phyloP scores from a whole-genome alignment of 2,888 invertebrate genomes.

The Saturnia japonica region DNA sequence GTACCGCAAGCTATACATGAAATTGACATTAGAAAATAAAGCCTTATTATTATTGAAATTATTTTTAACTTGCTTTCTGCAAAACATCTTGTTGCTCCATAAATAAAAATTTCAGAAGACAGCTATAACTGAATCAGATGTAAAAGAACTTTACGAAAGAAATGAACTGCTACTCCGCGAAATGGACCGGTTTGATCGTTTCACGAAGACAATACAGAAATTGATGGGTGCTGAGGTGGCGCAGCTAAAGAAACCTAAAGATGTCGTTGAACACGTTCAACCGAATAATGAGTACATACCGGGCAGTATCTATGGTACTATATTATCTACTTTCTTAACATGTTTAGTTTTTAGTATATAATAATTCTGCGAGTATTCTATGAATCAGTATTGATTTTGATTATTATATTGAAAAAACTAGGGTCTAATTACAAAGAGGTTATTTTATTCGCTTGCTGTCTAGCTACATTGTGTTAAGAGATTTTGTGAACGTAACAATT shows the following conservation, averaged over 20 bases:
- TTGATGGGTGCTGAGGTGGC: constrained; percentile 66
- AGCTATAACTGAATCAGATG: constrained; percentile 81
- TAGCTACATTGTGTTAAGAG: not conserved
- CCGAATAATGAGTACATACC: constrained; percentile 39
- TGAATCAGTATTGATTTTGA: not conserved
- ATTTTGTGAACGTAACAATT: not conserved
- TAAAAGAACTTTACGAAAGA: constrained; percentile 78
- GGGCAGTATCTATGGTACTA: constrained; percentile 48
- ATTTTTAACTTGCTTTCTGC: no score
- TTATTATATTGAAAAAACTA: not conserved
- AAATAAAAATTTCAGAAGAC: constrained; percentile 69
- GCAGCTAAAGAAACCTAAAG: constrained; percentile 37
- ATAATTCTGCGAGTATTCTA: not conserved
- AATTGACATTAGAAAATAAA: no score
- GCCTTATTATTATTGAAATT: not conserved
- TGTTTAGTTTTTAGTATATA: not conserved
- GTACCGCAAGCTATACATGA: no score
- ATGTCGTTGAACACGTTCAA: constrained; percentile 26
- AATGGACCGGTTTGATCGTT: constrained; percentile 83
- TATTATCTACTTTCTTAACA: no score
- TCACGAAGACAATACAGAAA: constrained; percentile 81
- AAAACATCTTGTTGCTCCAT: not conserved
- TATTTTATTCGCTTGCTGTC: not conserved
- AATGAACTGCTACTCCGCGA: constrained; percentile 82
- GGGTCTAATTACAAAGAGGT: not conserved